A percentile compares a stretch with the other conserved stretches of the same genome.
These are phyloP conservation scores for Andrena bucephala DNA, from an alignment of 2,888 invertebrate genomes.

Conservation along the genomic window DNA sequence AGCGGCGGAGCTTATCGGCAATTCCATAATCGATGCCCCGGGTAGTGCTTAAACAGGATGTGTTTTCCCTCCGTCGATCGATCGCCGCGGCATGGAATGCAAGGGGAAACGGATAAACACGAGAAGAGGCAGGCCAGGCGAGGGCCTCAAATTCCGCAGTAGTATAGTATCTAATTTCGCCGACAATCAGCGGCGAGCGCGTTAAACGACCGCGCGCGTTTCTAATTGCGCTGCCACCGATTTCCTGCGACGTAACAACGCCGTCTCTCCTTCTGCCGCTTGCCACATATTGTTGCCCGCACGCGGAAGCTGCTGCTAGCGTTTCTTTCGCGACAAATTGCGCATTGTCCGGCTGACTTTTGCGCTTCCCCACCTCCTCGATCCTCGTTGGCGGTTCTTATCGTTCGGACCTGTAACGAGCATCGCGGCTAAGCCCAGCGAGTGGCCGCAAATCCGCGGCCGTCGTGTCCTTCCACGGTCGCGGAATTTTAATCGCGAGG, in stretches of 20 bases:
- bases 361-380: neutral
- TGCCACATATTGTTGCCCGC: constrained; percentile 24
- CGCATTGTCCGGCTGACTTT: constrained; percentile 34
- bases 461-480: constrained; percentile 7
- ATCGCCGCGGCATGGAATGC: neutral
- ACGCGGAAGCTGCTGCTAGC: constrained; percentile 40
- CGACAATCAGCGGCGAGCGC: constrained; percentile 40
- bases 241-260: constrained; percentile 34
- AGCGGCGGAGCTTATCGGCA: neutral
- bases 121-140: neutral
- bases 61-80: constrained; percentile 9
- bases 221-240: constrained; percentile 41
- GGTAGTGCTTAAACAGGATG: constrained; percentile 2
- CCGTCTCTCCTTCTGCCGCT: neutral
- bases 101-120: constrained; percentile 24
- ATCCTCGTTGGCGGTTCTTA: neutral
- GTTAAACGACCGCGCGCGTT: constrained; percentile 40
- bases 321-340: constrained; percentile 48
- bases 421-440: neutral
- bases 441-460: constrained; percentile 1
- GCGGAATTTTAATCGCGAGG: constrained; percentile 30
- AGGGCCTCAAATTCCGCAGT: constrained; percentile 39
- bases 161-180: constrained; percentile 62
- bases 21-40: constrained; percentile 30
- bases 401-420: constrained; percentile 22